These are phyloP conservation scores for Thalassarche chlororhynchos DNA, from an alignment of 2,113 vertebrate genomes.

Conservation along the genomic window DNA sequence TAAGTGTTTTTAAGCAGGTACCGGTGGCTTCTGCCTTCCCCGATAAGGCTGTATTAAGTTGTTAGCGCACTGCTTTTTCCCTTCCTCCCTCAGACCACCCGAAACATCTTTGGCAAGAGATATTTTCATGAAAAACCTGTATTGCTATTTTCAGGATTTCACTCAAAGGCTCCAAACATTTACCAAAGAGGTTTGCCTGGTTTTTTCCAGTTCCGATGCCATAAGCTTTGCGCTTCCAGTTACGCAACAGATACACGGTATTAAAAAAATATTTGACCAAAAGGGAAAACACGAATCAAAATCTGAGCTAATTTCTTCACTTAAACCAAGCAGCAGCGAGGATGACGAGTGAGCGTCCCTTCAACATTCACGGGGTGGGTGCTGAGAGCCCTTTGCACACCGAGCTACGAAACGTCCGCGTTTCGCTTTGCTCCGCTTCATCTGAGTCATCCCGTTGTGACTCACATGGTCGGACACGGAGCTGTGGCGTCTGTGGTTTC, in stretches of 20 bases:
- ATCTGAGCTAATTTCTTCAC: not conserved
- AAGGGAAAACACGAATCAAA: not conserved
- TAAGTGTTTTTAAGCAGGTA: not conserved
- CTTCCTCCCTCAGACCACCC: not conserved
- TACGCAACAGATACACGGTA: not conserved
- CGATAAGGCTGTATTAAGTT: accelerated
- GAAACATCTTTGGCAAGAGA: not conserved
- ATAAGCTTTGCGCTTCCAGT: not conserved
- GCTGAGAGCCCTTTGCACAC: not conserved
- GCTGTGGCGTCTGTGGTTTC: accelerated
- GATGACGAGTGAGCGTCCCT: accelerated
- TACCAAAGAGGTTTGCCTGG: not conserved
- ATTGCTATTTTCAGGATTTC: not conserved
- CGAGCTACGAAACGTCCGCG: accelerated
- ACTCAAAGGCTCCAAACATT: not conserved
- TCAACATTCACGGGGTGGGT: accelerated
- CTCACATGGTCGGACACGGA: not conserved
- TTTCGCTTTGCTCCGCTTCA: accelerated
- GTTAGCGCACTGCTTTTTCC: not conserved
- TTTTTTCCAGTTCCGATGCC: not conserved
- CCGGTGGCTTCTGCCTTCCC: not conserved
- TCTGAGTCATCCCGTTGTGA: accelerated
- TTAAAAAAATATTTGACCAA: not conserved
- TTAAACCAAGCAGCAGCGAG: not conserved
- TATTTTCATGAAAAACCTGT: not conserved